Evolutionary conservation across 2,888 invertebrate species (phyloP).

Genomic region (Pseudococcus longispinus): DNA sequence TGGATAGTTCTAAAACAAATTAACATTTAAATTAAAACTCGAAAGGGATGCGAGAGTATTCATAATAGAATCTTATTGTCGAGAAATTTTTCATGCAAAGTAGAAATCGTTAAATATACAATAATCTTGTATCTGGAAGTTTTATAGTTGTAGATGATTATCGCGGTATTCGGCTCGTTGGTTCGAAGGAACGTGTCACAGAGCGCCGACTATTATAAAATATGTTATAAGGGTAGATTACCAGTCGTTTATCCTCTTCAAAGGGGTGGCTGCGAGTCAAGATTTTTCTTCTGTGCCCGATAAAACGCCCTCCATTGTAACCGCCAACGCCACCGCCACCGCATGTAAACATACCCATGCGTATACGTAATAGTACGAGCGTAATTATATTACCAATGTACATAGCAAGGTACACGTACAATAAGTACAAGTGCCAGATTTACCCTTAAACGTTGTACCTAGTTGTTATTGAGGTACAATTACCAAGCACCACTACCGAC

Average conservation of each 20-base stretch:
- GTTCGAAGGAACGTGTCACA: slow-evolving; percentile 52
- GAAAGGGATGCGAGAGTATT: background rate
- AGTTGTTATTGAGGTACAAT: no score
- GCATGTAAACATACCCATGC: background rate
- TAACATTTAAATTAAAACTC: slow-evolving; percentile 55
- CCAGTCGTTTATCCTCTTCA: slow-evolving; percentile 46
- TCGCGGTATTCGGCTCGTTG: slow-evolving; percentile 21
- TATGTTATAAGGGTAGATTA: slow-evolving; percentile 53
- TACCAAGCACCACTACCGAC: no score
- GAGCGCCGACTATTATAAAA: slow-evolving; percentile 52
- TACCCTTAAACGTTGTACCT: no score
- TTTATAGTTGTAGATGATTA: slow-evolving; percentile 50
- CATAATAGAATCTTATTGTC: background rate
- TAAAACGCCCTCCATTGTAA: background rate
- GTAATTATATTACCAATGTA: no score
- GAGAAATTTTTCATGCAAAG: slow-evolving; percentile 24
- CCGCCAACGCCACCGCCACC: background rate
- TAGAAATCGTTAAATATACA: slow-evolving; percentile 49
- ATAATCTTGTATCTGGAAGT: slow-evolving; percentile 50
- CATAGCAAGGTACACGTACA: no score
- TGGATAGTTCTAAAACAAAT: slow-evolving; percentile 46
- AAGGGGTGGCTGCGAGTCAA: slow-evolving; percentile 50
- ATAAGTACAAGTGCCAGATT: no score
- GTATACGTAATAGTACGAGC: background rate
- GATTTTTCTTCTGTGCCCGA: slow-evolving; percentile 18